A percentile compares a stretch with the other conserved stretches of the same genome.
phyloP scores from a whole-genome alignment of 1,140 invertebrate species.

The Andricus grossulariae region DNA sequence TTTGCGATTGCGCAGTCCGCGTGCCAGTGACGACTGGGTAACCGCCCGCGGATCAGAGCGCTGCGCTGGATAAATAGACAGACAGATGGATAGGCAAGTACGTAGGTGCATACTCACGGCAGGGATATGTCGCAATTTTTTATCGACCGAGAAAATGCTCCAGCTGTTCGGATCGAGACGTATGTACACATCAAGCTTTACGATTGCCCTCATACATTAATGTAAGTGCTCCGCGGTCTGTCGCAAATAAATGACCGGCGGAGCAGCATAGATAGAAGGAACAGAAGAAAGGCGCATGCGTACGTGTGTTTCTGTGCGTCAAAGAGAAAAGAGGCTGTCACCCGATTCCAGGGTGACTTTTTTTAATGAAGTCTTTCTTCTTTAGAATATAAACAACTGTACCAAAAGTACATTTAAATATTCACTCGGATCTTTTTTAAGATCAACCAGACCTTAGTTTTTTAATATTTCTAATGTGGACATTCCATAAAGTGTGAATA shows the following conservation, averaged over 20 bases:
- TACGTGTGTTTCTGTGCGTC: slow-evolving; percentile 5
- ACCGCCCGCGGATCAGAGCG: slow-evolving; percentile 6
- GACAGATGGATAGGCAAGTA: slow-evolving; percentile 37
- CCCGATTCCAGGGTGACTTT: too few relatives aligned
- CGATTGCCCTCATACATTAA: slow-evolving; percentile 75
- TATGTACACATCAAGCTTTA: slow-evolving; percentile 74
- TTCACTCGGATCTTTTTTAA: too few relatives aligned
- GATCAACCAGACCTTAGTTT: too few relatives aligned
- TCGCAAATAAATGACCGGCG: slow-evolving; percentile 38
- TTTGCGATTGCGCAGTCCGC: neutral
- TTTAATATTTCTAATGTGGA: too few relatives aligned
- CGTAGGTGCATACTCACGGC: slow-evolving; percentile 58
- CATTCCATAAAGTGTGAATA: too few relatives aligned
- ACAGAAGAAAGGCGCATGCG: slow-evolving; percentile 38
- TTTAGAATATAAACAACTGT: too few relatives aligned
- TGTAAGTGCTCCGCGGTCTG: slow-evolving; percentile 59
- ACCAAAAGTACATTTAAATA: too few relatives aligned
- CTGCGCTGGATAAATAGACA: slow-evolving; percentile 29
- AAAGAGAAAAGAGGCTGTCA: slow-evolving; percentile 38
- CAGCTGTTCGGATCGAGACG: slow-evolving; percentile 65
- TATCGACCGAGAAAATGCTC: slow-evolving; percentile 68
- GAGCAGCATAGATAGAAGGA: slow-evolving; percentile 36
- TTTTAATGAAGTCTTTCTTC: too few relatives aligned
- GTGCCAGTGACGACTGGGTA: neutral
- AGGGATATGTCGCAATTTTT: slow-evolving; percentile 66